Conservation (phyloP, 1,140 invertebrate genomes). For the Megalopta genalis region DNA sequence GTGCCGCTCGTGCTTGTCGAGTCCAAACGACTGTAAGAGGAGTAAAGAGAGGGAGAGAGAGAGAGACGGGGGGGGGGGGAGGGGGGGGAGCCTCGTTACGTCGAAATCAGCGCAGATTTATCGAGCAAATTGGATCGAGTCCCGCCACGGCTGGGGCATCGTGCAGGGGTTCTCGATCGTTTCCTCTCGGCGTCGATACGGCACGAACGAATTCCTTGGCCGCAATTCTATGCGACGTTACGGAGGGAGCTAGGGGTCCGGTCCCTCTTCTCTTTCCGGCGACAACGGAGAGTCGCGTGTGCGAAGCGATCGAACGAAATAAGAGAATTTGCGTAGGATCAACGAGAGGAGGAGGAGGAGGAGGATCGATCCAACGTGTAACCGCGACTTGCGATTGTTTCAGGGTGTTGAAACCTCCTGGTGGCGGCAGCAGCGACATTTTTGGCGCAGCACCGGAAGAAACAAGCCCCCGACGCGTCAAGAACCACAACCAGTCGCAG, state of each 20-base stretch:
- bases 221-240: too few species aligned
- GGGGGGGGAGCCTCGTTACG: slow-evolving; percentile 43
- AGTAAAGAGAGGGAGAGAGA: neutral
- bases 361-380: too few species aligned
- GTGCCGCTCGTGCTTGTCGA: slow-evolving; percentile 47
- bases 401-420: slow-evolving; percentile 85
- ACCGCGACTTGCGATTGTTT: neutral
- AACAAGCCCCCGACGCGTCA: slow-evolving; percentile 73
- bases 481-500: slow-evolving; percentile 75
- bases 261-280: too few species aligned
- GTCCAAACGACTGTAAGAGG: too few species aligned
- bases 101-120: slow-evolving; percentile 55
- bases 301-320: too few species aligned
- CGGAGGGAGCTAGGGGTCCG: too few species aligned
- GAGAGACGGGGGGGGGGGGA: neutral
- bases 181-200: neutral
- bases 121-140: slow-evolving; percentile 50
- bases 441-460: slow-evolving; percentile 79
- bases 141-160: slow-evolving; percentile 23
- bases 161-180: slow-evolving; percentile 33
- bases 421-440: slow-evolving; percentile 84
- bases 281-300: too few species aligned
- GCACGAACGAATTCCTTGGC: too few species aligned
- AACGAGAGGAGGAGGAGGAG: too few species aligned
- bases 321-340: too few species aligned